Base-by-base conservation (phyloP, 1,140 invertebrate genomes). In the Caenorhabditis briggsae region DNA sequence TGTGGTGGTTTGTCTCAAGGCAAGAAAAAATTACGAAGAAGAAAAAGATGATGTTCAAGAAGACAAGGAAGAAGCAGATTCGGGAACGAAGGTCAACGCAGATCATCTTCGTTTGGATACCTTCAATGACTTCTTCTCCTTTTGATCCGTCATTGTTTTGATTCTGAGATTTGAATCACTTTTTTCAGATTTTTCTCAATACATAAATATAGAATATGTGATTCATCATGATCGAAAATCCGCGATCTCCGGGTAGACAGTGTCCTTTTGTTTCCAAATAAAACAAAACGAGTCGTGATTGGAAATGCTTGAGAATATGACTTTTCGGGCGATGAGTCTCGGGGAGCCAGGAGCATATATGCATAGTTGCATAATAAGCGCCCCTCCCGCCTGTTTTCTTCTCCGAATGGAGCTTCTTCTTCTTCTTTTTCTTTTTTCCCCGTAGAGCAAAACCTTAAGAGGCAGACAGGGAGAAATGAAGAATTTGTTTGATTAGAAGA, bases 251-350 rank as follows among this genome's bases (percentile, higher is more conserved):
- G 12, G 41, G 64, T 70, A 70, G 64, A 70, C 64, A 46, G 64
- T 82, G 7, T 41, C 41, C 50, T 20, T 46, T 55, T 82, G 78
- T 56, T 56, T 82, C 78, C 78, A 55, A 55, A 82, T 82, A 82
- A 82, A 70, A 70, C 41, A 82, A 82, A 70, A 70, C 64, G 64
- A 70, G 23, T 70, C 64, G 64, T 70, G 64, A 70, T 70, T 70
- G 64, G 64, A 70, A 70, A 70, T 70, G 64, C 64, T 70, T 70
- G 64, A 70, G 64, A 70, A 70, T 33, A 70, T 43, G 64, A 70
- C 41, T 46, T 25, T n/a, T n/a, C 23, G 61, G 23, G 9, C 5
- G 23, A n/a, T 33, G 33, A 33, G 33, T 33, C 33, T 33, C 33
- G 12, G 41, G 41, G 41, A 16, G n/a, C 41, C 41, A 82, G 48